These are phyloP conservation scores for Trididemnum miniatum DNA, from an alignment of 23 tunicate species.

Conservation along the genomic window DNA sequence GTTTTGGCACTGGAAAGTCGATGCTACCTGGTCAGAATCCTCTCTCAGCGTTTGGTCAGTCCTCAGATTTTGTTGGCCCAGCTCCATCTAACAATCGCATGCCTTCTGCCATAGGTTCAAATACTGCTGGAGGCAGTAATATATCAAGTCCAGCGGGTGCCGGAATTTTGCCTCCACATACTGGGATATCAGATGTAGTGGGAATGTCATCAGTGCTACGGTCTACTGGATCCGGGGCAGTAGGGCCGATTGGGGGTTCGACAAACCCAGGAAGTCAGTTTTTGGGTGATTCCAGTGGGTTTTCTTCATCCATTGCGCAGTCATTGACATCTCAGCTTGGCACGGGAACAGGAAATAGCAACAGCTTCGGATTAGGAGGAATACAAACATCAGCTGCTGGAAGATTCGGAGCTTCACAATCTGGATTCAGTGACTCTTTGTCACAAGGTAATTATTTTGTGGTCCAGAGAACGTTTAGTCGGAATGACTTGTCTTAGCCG, in stretches of 20 bases:
- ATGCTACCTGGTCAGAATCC: constrained; percentile 12
- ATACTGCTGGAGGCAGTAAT: constrained; percentile 40
- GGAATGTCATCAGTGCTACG: constrained; percentile 36
- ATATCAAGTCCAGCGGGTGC: constrained; percentile 69
- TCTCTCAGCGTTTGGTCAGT: constrained; percentile 32
- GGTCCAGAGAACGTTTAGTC: too few relatives aligned
- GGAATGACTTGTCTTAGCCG: too few relatives aligned
- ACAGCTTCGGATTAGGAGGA: constrained; percentile 65
- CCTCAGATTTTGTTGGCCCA: not conserved
- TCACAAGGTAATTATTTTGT: constrained; percentile 66
- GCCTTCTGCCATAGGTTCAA: constrained; percentile 37
- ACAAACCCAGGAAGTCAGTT: constrained; percentile 40
- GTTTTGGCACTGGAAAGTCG: constrained; percentile 29
- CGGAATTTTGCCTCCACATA: constrained; percentile 37
- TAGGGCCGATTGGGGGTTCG: constrained; percentile 59
- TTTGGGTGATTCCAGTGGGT: constrained; percentile 34
- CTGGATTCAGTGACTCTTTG: constrained; percentile 50
- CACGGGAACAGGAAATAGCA: constrained; percentile 26
- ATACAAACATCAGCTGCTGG: constrained; percentile 26
- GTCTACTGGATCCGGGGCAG: constrained; percentile 27
- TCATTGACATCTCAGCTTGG: constrained; percentile 29
- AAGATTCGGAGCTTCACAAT: constrained; percentile 51
- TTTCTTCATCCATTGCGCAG: constrained; percentile 33
- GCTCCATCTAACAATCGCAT: constrained; percentile 4
- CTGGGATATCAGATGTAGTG: constrained; percentile 30